Evolutionary conservation across 2,113 vertebrate species (phyloP).

Genomic region (Laticauda colubrina): DNA sequence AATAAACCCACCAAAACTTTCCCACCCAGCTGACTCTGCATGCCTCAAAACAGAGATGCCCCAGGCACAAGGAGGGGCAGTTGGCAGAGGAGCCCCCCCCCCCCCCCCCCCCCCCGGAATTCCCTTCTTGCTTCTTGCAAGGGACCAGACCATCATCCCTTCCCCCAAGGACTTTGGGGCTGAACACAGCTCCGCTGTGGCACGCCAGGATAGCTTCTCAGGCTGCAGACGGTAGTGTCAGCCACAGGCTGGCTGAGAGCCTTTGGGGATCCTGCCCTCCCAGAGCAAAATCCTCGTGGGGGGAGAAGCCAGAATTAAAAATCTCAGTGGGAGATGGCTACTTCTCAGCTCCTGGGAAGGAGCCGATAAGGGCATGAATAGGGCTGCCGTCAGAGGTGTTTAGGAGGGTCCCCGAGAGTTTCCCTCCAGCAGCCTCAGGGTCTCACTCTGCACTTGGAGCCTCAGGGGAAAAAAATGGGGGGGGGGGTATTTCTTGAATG

Average conservation of each 20-base stretch:
- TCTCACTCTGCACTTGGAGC: not conserved
- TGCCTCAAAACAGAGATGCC: not conserved
- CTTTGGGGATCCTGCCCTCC: not conserved
- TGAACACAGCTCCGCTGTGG: not conserved
- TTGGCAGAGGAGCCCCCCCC: not conserved
- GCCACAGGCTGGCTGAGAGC: not conserved
- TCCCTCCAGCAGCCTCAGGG: not conserved
- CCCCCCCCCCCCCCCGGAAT: not conserved
- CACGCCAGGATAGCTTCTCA: not conserved
- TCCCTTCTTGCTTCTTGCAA: not conserved
- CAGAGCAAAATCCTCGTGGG: not conserved
- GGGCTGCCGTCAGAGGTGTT: not conserved
- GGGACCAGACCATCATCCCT: not conserved
- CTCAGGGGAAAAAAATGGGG: rapidly evolving
- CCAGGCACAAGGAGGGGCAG: not conserved
- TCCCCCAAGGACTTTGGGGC: not conserved
- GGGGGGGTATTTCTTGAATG: not conserved
- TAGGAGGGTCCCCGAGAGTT: not conserved
- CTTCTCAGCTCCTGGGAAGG: not conserved
- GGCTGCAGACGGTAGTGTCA: not conserved
- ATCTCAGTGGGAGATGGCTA: not conserved
- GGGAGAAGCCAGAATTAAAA: not conserved
- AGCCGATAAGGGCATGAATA: not conserved
- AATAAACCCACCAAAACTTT: not conserved
- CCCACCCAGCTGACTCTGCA: too few species aligned